Evolutionary conservation across 1,140 invertebrate species (phyloP).

Genomic region (Drosophila erecta): DNA sequence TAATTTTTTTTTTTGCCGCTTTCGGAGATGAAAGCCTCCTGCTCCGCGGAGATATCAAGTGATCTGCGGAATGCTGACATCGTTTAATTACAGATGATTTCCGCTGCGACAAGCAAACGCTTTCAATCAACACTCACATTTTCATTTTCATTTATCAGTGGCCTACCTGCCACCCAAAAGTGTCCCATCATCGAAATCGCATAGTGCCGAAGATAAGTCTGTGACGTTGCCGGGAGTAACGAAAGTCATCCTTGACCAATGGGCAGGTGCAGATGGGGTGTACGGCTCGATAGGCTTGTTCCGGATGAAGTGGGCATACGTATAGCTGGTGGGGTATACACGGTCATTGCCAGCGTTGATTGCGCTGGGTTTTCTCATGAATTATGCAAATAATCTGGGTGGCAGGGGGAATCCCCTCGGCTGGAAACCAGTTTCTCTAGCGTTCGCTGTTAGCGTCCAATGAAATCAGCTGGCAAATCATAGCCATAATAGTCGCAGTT

Average conservation of each 20-base stretch:
- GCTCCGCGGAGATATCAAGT: no score
- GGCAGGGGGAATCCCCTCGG: not conserved
- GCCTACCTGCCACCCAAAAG: not conserved
- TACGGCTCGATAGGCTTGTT: not conserved
- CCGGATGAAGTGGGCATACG: not conserved
- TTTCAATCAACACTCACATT: not conserved
- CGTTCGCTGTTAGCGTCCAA: not conserved
- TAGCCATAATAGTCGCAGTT: not conserved
- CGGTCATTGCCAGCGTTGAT: slow-evolving; percentile 5
- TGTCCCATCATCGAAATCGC: slow-evolving; percentile 23
- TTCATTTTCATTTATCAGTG: no score
- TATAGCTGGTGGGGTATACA: not conserved
- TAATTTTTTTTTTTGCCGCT: no score
- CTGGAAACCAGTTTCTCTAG: slow-evolving; percentile 14
- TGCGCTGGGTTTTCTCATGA: not conserved
- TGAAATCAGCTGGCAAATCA: slow-evolving; percentile 17
- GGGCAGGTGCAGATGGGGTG: slow-evolving; percentile 15
- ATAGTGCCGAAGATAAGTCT: slow-evolving; percentile 21
- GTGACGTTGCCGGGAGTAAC: slow-evolving; percentile 19
- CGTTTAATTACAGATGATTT: slow-evolving; percentile 1
- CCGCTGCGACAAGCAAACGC: not conserved
- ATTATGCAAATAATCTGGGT: no score
- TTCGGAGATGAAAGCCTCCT: no score
- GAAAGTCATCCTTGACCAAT: slow-evolving; percentile 31
- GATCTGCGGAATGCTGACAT: not conserved